phyloP scores from a whole-genome alignment of 2,113 vertebrate genomes.

The Pampusana beccarii region DNA sequence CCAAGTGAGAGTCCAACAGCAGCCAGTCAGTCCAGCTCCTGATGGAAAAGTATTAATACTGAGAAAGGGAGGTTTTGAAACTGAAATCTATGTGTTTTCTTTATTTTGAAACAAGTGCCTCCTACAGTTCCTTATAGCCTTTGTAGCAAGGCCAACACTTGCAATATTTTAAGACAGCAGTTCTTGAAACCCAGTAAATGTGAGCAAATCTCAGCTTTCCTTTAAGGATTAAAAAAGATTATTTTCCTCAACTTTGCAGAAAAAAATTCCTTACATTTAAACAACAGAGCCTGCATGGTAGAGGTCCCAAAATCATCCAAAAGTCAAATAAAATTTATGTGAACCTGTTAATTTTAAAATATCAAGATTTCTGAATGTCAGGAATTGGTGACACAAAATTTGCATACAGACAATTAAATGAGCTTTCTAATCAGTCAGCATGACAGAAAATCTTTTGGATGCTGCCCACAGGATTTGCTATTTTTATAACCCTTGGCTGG shows the following conservation, averaged over 20 bases:
- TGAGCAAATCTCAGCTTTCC: not conserved
- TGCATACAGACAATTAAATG: constrained; percentile 50
- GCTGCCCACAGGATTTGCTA: constrained; percentile 58
- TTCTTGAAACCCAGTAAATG: not conserved
- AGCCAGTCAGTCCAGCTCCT: not conserved
- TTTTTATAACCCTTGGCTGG: constrained; percentile 53
- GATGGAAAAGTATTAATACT: not conserved
- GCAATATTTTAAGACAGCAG: not conserved
- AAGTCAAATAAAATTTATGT: not conserved
- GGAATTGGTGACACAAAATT: constrained; percentile 36
- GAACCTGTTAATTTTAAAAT: constrained; percentile 14
- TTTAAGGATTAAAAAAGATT: not conserved
- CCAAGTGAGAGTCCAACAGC: not conserved
- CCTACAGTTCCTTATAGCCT: not conserved
- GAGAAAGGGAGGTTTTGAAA: not conserved
- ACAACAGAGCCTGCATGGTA: not conserved
- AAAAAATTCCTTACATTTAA: not conserved
- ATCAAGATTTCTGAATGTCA: constrained; percentile 8
- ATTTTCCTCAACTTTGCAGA: not conserved
- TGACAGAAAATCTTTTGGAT: constrained; percentile 46
- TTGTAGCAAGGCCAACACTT: not conserved
- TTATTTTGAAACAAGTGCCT: not conserved
- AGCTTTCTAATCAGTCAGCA: constrained; percentile 42
- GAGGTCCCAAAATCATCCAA: not conserved
- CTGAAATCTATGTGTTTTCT: not conserved